Evolutionary conservation across 2,797 vertebrate species (phyloP).

Genomic region (Echeneis naucrates): DNA sequence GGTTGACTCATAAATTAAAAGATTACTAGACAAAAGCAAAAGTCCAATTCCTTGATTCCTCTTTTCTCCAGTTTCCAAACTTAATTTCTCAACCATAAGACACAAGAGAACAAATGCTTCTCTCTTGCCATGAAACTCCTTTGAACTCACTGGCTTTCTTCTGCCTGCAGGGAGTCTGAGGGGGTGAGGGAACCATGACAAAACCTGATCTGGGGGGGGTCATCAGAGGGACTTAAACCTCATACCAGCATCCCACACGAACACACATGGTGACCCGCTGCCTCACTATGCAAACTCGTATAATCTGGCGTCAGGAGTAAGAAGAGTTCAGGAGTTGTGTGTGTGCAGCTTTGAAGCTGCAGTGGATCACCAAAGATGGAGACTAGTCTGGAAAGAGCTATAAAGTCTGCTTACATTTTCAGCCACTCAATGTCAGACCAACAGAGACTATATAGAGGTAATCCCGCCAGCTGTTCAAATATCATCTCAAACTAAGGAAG

Average conservation of each 20-base stretch:
- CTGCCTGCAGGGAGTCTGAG: conserved; percentile 69
- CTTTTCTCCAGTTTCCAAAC: conserved; percentile 31
- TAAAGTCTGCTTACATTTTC: background rate
- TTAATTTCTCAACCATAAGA: conserved; percentile 48
- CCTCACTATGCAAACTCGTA: conserved; percentile 44
- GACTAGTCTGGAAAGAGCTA: background rate
- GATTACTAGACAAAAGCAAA: conserved; percentile 22
- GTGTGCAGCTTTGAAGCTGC: conserved; percentile 31
- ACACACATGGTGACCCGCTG: conserved; percentile 18
- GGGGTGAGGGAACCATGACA: conserved; percentile 70
- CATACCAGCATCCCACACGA: conserved; percentile 46
- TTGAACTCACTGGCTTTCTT: conserved; percentile 50
- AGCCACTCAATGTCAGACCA: background rate
- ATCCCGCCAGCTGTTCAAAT: conserved; percentile 14
- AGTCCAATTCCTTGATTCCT: conserved; percentile 9
- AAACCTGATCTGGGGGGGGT: conserved; percentile 58
- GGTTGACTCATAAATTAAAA: conserved; percentile 9
- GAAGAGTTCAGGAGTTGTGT: conserved; percentile 4
- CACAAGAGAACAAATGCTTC: conserved; percentile 48
- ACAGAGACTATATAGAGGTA: conserved; percentile 18
- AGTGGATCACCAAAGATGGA: conserved; percentile 22
- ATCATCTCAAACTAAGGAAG: conserved; percentile 1
- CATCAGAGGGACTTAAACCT: conserved; percentile 63
- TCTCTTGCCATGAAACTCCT: conserved; percentile 59
- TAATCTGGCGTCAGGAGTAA: conserved; percentile 55